Evolutionary conservation across 2,797 vertebrate species (phyloP), one percentile per base, ranked within the genome.

Genomic region (Margarornis squamiger): DNA sequence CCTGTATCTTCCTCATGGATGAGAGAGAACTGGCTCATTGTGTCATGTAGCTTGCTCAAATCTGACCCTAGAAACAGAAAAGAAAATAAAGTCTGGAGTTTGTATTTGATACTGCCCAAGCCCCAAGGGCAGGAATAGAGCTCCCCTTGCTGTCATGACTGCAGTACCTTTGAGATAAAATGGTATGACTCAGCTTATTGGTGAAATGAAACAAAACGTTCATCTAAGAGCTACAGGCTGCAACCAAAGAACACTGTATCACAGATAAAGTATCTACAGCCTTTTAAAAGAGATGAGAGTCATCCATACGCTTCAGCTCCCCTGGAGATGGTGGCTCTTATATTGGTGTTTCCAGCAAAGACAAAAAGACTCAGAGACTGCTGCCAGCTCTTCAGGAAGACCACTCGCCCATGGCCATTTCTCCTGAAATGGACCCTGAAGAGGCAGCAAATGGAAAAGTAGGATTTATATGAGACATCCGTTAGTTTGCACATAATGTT

Each of bases 321-420:
- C 15, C n/a, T 26, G 19, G 45, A 58, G 12, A 49, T 0, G 0
- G 20, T 15, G 27, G 27, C 55, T 52, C 16, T 67, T 45, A 21
- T 7, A n/a, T 13, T n/a, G 45, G 30, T 24, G 34, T 34, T 65
- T 83, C 51, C 57, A 49, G 26, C n/a, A 39, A 19, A 30, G 38
- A 32, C 3, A 14, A 58, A 58, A 66, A 11, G 39, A 45, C 58
- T n/a, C 43, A 3, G 16, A 49, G 51, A 22, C 45, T 63, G 45
- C 65, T 88, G 49, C 52, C 58, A 19, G 27, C 32, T 8, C 70
- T 77, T 73, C 76, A 43, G 59, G 45, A 81, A 65, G 38, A 59
- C 36, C 27, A 11, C n/a, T 14, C 5, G 8, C 39, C n/a, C 5
- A 11, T 2, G 3, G 36, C 29, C 16, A 34, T 38, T 57, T 70